Evolutionary conservation across 2,888 invertebrate species (phyloP), one percentile per base, ranked within the genome.

Genomic region (Eulithis testata): DNA sequence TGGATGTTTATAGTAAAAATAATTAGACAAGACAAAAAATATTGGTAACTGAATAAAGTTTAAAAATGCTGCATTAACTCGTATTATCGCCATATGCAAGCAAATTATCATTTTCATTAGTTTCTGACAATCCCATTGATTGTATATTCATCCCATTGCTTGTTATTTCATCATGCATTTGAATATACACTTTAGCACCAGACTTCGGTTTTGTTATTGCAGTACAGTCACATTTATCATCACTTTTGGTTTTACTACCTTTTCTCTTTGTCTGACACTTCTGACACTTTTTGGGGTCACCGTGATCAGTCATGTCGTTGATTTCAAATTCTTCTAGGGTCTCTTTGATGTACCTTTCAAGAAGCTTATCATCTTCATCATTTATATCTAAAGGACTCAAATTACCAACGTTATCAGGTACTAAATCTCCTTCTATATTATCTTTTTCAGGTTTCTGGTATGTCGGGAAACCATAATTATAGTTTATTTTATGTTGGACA

Each of bases 341-440:
- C 8, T 70, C 64, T 61, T 66, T 70, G n/a, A 66, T 68, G 50
- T 50, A 65, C 49, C 66, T 62, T 27, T 63, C 66, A n/a, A 66
- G 37, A 8, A 65, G 49, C 21, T 47, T 60, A 8, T 67, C 57
- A 8, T 65, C 59, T 21, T 65, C 50, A 27, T 69, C 53, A 11
- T 55, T 52, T 1, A 57, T 8, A 36, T 57, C 57, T 57, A 61
- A 14, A 43, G 55, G 55, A 11, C 55, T 65, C 1, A 61, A n/a
- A 8, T 61, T 53, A 1, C 37, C 55, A 9, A 31, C 43, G 9
- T 49, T 47, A 31, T 59, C 64, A 3, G 21, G 9, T 3, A 21
- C 12, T 21, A 49, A 27, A 57, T 11, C 47, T 27, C 11, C 59
- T 14, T 49, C 54, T 49, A 50, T 36, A 4, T 40, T 31, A 11